Conservation (phyloP, 1,140 invertebrate species). For the Panulirus ornatus region DNA sequence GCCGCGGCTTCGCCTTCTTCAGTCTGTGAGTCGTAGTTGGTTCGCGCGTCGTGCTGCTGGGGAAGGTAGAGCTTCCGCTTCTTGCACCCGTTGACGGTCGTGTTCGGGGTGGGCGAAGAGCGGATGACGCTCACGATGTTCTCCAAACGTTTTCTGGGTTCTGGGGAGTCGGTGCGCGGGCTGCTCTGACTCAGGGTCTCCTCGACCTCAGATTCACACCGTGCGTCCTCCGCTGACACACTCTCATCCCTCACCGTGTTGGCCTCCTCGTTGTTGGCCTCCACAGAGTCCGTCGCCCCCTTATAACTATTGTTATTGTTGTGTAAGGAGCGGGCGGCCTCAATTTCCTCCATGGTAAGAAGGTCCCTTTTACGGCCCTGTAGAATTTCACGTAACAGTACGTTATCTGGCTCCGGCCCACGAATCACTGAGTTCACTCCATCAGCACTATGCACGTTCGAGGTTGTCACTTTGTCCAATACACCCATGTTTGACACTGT, state of each 20-base stretch:
- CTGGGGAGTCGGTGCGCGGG: constrained; percentile 77
- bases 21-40: constrained; percentile 64
- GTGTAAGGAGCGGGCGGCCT: constrained; percentile 70
- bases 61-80: constrained; percentile 98
- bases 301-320: constrained; percentile 75
- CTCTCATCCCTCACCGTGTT: constrained; percentile 79
- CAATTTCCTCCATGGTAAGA: constrained; percentile 72
- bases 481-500: constrained; percentile 71
- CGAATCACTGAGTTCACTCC: constrained; percentile 71
- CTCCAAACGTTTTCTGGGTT: constrained; percentile 90
- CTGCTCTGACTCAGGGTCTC: constrained; percentile 79
- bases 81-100: constrained; percentile 88
- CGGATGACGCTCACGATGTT: constrained; percentile 96
- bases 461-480: constrained; percentile 72
- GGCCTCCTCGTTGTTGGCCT: constrained; percentile 75
- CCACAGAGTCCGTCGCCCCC: constrained; percentile 84
- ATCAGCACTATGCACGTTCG: constrained; percentile 69
- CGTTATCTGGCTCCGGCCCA: constrained; percentile 77
- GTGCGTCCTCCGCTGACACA: constrained; percentile 82
- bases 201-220: constrained; percentile 80
- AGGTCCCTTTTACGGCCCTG: constrained; percentile 77
- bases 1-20: constrained; percentile 79
- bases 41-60: constrained; percentile 88
- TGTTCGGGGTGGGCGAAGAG: constrained; percentile 84
- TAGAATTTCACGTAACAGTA: constrained; percentile 79